Evolutionary conservation across 2,113 vertebrate genomes (phyloP), one percentile per base, ranked within the genome.

Genomic region (Boleophthalmus pectinirostris): DNA sequence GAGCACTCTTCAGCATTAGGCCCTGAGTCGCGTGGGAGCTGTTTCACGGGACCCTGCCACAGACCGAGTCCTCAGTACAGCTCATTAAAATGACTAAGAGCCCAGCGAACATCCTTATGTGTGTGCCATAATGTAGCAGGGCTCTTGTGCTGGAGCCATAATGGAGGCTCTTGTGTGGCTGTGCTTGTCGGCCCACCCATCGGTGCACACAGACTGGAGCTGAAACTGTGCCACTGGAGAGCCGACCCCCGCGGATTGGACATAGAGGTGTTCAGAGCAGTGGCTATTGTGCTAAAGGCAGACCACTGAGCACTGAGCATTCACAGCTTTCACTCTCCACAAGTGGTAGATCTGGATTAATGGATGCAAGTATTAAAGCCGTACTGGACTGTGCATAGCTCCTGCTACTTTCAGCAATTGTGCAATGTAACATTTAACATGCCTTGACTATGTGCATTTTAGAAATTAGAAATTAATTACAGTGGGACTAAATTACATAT

Each of bases 61-160:
- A 70, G 73, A 33, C 58, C 15, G 25, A 58, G 87, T 58, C 56
- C 80, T 29, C 60, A 74, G 77, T 77, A 29, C 78, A 21, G 80
- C 90, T 90, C 87, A 90, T 92, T 92, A 88, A 77, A 90, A 87
- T 89, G 89, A 90, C 83, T 89, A 87, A 91, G 86, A 91, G 91
- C 87, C 84, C 73, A 88, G 82, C 85, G 85, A 85, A 87, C 80
- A 82, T 85, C 87, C 90, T 90, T 86, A 82, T 83, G 88, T 77
- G 82, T 51, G 78, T 74, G 80, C 85, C 81, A 82, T 90, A 90
- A 91, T 91, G 90, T 88, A 87, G 85, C 83, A 3, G 45, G 70
- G 83, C 90, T 90, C 87, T 90, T 85, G 89, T 85, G 84, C 81
- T 43, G 38, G 83, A 86, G 83, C 87, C 82, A 49, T 93, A 93